Evolutionary conservation across 1,140 invertebrate genomes (phyloP).

Genomic region (Archegozetes longisetosus): DNA sequence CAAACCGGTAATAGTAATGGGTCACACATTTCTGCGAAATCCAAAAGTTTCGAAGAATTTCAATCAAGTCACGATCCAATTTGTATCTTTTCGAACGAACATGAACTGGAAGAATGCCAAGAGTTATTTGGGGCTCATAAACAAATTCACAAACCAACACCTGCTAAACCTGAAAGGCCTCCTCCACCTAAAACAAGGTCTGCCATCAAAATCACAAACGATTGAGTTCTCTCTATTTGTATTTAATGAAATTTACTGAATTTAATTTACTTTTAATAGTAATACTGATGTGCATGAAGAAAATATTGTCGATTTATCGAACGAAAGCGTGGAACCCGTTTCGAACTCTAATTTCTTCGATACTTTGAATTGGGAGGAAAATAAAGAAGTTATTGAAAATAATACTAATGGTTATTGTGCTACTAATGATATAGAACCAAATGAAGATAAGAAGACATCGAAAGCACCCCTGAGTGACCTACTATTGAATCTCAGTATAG

Average conservation of each 20-base stretch:
- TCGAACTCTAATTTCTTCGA: background rate
- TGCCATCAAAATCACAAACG: background rate
- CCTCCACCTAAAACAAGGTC: background rate
- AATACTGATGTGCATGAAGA: no score
- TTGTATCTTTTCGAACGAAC: constrained; percentile 3
- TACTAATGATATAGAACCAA: background rate
- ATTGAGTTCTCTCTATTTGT: background rate
- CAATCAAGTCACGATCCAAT: background rate
- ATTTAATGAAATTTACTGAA: no score
- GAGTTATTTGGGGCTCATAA: background rate
- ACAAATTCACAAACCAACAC: constrained; percentile 11
- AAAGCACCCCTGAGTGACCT: background rate
- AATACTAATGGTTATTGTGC: background rate
- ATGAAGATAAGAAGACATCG: no score
- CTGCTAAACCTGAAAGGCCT: constrained; percentile 19
- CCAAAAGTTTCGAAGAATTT: constrained; percentile 1
- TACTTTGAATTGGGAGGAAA: background rate
- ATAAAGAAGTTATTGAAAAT: background rate
- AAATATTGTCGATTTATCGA: no score
- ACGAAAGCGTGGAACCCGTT: background rate
- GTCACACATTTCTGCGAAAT: background rate
- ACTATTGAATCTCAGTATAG: constrained; percentile 7
- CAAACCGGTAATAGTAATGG: background rate
- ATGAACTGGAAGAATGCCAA: constrained; percentile 6
- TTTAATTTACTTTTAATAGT: no score